Conservation (phyloP, 2,888 invertebrate genomes). For the Synanthedon vespiformis region DNA sequence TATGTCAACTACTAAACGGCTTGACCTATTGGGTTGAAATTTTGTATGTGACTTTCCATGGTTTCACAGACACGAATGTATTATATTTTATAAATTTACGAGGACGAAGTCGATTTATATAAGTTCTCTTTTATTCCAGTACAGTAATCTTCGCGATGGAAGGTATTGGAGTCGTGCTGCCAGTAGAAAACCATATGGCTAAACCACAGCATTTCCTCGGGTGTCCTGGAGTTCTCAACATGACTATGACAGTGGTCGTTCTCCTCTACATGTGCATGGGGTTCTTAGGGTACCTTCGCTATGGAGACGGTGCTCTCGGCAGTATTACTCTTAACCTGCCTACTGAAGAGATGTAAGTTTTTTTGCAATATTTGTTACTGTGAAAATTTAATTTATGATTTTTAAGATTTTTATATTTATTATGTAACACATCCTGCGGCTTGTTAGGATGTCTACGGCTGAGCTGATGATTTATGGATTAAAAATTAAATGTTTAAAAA, state of each 20-base stretch:
- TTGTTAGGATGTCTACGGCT: too few species aligned
- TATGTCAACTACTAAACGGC: too few species aligned
- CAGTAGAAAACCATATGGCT: constrained; percentile 92
- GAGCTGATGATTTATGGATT: too few species aligned
- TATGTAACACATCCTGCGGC: not conserved
- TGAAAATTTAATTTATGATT: not conserved
- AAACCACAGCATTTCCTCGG: constrained; percentile 84
- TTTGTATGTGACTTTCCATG: too few species aligned
- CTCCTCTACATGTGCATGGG: constrained; percentile 85
- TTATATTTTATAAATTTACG: too few species aligned
- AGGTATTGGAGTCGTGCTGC: constrained; percentile 92
- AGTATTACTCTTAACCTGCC: constrained; percentile 90
- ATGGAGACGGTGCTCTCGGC: constrained; percentile 75
- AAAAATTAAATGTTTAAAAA: too few species aligned
- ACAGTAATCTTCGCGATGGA: constrained; percentile 98
- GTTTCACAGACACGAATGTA: too few species aligned
- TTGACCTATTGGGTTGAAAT: too few species aligned
- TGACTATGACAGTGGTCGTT: constrained; percentile 87
- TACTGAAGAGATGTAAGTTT: constrained; percentile 72
- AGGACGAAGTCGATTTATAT: too few species aligned
- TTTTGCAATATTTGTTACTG: not conserved
- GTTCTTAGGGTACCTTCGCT: constrained; percentile 89
- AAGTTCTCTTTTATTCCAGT: constrained; percentile 41
- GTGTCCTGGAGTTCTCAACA: constrained; percentile 87
- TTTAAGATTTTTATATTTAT: constrained; percentile 1